Evolutionary conservation across 64 coral and sea anemone species (phyloP), one percentile per base, ranked within the genome.

Genomic region (Stichodactyla mertensii): DNA sequence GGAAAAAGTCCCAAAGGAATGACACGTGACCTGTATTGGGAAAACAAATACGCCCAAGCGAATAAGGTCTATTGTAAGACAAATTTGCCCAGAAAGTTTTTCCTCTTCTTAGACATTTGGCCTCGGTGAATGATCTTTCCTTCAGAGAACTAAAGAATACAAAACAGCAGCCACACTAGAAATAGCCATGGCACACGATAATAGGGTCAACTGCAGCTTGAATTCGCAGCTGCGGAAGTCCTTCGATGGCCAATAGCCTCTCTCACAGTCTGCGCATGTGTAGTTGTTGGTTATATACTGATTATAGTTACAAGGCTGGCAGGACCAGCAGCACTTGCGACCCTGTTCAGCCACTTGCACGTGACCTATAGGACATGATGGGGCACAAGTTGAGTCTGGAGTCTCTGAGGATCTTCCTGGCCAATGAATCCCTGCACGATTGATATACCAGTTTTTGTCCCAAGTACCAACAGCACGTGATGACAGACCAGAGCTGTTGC

Each of bases 211-310:
- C 15, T 78, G 26, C 16, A 89, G 66, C 24, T 85, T 92, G 79
- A 96, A 96, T 52, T 96, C 91, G 28, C 94, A 96, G 23, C 66
- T 96, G 5, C 85, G 88, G n/a, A 87, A 87, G 79, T 96, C 84
- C 54, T 87, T 57, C 7, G 91, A 89, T 0, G 94, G 94, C 94
- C 94, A 96, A 31, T 92, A 96, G 0, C 91, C 94, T 2, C 94
- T 77, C 53, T 77, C 52, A 85, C 94, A 96, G 36, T 96, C 94
- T 64, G 61, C 80, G 85, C 94, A 96, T 5, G 77, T 84, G 57
- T 56, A 85, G 36, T 87, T 87, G 59, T 96, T 80, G 45, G 28
- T 89, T 13, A 96, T 87, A 14, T 89, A 89, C 27, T 96, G 94
- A 19, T 96, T 96, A 57, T 96, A 92, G 78, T 92, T 88, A 66